A percentile compares a stretch with the other conserved stretches of the same genome.
Conservation (phyloP, 2,888 invertebrate species). For the Anarsia innoxiella region DNA sequence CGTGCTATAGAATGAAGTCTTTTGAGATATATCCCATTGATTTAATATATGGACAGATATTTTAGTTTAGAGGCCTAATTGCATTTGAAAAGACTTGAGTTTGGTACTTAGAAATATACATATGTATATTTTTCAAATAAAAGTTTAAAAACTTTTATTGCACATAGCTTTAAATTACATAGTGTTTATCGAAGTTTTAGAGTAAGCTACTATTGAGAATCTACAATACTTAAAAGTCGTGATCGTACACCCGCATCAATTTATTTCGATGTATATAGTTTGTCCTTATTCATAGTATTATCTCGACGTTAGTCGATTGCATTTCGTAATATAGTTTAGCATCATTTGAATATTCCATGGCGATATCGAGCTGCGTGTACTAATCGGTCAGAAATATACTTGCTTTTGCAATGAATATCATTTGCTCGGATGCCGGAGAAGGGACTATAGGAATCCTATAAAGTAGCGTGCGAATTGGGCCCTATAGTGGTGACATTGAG, state of each 20-base stretch:
- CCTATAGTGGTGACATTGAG: constrained; percentile 9
- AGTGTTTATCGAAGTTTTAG: too few species aligned
- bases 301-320: constrained; percentile 56
- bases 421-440: constrained; percentile 5
- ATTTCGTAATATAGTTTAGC: constrained; percentile 61
- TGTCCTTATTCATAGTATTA: constrained; percentile 68
- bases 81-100: too few species aligned
- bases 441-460: constrained; percentile 4
- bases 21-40: too few species aligned
- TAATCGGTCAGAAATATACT: constrained; percentile 8
- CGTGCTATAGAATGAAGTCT: too few species aligned
- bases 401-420: constrained; percentile 7
- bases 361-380: constrained; percentile 27
- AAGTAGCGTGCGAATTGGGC: constrained; percentile 7
- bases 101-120: too few species aligned
- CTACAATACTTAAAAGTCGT: constrained; percentile 55
- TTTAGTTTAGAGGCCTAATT: too few species aligned
- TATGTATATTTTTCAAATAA: too few species aligned
- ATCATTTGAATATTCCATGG: constrained; percentile 64
- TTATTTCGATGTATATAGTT: constrained; percentile 56
- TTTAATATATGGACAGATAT: too few species aligned
- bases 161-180: too few species aligned
- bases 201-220: too few species aligned
- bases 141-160: too few species aligned
- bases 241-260: constrained; percentile 57